Base-by-base conservation (phyloP, 2,888 invertebrate genomes). In the Coenonympha arcania region DNA sequence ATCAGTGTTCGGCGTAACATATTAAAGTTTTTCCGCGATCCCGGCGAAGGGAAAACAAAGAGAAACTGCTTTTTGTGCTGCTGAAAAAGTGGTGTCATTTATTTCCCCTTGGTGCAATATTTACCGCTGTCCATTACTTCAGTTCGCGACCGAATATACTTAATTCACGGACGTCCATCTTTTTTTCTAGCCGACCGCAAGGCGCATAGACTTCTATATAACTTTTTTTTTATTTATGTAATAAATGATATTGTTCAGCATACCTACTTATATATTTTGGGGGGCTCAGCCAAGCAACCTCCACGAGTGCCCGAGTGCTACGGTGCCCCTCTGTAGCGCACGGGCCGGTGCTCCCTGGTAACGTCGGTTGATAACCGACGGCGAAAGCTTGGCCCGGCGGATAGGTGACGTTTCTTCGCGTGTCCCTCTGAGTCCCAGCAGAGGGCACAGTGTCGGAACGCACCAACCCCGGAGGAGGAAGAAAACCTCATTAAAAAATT, bases 101-200 rank as follows among this genome's bases (percentile, higher is more conserved):
- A 84, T 85, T 82, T 83, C 79, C 82, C 79, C 81, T 79, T 69
- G 76, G 77, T 82, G 79, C 81, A 83, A 85, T 85, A 85, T 85
- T 85, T 85, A 84, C 84, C 83, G 84, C 80, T 84, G 85, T 83
- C 85, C 85, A 84, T 85, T 85, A 85, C 84, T 76, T 76, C 73
- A 83, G 84, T 83, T 82, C 83, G 83, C 85, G 85, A 82, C 84
- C 84, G 79, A 76, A 77, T 82, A 83, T 85, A n/a, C n/a, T n/a
- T n/a, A 82, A 82, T 81, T 85, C 84, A 85, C 77, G 64, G 65
- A 70, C 79, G 81, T 84, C 78, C 78, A 78, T 84, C 81, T 83
- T 83, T 82, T 80, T 81, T 80, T 76, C 70, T 69, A 71, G n/a
- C n/a, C 62, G 64, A 62, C 67, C 71, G 66, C 69, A 58, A 70